phyloP scores from a whole-genome alignment of 2,113 vertebrate genomes.

The Hypanus sabinus region DNA sequence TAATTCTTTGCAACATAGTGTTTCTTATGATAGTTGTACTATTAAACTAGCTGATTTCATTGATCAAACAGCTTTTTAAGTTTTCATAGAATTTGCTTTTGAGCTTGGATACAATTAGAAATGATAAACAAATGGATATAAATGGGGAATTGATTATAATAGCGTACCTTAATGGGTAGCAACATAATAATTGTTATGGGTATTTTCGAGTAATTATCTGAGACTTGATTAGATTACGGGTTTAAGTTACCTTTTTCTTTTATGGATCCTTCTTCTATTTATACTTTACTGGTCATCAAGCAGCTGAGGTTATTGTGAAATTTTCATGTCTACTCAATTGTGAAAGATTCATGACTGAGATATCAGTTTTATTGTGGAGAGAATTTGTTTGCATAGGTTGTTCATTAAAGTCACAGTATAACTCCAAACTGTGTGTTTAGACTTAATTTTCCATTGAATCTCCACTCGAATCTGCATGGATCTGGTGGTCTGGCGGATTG shows the following conservation, averaged over 20 bases:
- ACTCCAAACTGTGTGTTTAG: not conserved
- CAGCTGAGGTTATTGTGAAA: not conserved
- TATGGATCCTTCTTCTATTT: not conserved
- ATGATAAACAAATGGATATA: not conserved
- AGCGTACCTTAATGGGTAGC: not conserved
- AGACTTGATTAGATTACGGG: not conserved
- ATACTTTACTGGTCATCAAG: not conserved
- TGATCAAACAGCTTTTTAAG: not conserved
- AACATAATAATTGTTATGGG: not conserved
- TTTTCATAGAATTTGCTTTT: not conserved
- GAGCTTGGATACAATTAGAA: not conserved
- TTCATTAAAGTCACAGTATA: too few relatives aligned
- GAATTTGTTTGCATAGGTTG: not conserved
- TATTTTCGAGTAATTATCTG: not conserved
- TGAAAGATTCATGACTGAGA: not conserved
- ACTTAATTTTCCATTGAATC: not conserved
- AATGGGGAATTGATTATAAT: not conserved
- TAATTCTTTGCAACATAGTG: not conserved
- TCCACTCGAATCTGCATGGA: not conserved
- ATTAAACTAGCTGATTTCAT: too few relatives aligned
- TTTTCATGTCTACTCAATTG: not conserved
- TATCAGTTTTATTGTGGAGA: not conserved
- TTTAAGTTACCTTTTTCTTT: not conserved
- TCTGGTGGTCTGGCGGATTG: not conserved
- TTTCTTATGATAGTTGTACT: not conserved